A percentile compares a stretch with the other conserved stretches of the same genome.
Conservation (phyloP, 1,140 invertebrate genomes). For the Drosophila sechellia region DNA sequence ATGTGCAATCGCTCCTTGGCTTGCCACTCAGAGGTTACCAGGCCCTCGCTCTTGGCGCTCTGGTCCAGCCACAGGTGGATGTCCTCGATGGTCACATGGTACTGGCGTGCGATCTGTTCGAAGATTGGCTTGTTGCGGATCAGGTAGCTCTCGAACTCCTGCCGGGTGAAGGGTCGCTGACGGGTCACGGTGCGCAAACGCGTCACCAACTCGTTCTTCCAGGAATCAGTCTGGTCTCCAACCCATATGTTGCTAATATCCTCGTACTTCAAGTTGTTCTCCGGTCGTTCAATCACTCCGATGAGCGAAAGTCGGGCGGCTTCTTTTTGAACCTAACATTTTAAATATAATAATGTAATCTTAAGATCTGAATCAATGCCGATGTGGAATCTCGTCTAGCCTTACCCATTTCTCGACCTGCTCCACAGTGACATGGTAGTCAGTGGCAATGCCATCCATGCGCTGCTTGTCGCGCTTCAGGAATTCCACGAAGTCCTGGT, state of each 20-base stretch:
- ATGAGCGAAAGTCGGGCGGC: constrained; percentile 68
- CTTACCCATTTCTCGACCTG: constrained; percentile 78
- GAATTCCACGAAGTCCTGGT: constrained; percentile 72
- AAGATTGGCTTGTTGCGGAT: constrained; percentile 48
- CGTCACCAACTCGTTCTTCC: constrained; percentile 53
- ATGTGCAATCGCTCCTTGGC: constrained; percentile 57
- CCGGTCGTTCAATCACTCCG: constrained; percentile 65
- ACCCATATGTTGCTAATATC: constrained; percentile 54
- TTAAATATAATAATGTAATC: background rate
- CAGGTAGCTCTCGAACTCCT: constrained; percentile 71
- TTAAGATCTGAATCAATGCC: too few species aligned
- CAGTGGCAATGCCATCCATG: constrained; percentile 59
- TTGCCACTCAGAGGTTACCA: constrained; percentile 63
- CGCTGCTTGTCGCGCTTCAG: constrained; percentile 70
- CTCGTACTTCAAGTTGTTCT: constrained; percentile 53
- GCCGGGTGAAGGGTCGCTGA: constrained; percentile 55
- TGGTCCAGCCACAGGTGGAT: constrained; percentile 66
- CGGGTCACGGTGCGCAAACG: constrained; percentile 56
- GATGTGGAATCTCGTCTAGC: too few species aligned
- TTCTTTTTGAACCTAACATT: constrained; percentile 57
- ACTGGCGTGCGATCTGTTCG: constrained; percentile 66
- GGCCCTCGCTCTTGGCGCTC: constrained; percentile 51
- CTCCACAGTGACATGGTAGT: constrained; percentile 80
- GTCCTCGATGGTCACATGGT: constrained; percentile 72
- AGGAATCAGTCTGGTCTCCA: constrained; percentile 29